A percentile compares a stretch with the other conserved stretches of the same genome.
Conservation (phyloP, 1,140 invertebrate genomes). For the Caenorhabditis briggsae region DNA sequence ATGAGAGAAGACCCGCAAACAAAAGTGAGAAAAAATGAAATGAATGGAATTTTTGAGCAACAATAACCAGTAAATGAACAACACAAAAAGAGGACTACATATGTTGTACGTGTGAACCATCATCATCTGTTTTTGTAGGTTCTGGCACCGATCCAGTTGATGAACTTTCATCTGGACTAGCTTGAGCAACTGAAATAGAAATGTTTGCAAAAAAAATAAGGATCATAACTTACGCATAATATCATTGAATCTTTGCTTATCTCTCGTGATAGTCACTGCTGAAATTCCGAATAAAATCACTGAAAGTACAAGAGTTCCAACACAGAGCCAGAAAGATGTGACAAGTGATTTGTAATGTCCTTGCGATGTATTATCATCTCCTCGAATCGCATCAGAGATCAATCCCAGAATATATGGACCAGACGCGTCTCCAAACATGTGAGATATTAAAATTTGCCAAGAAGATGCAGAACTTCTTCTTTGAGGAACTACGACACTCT, state of each 20-base stretch:
- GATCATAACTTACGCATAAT: conserved; percentile 53
- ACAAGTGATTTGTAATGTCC: conserved; percentile 64
- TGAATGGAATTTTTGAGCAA: not conserved
- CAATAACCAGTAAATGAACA: not conserved
- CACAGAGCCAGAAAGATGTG: conserved; percentile 66
- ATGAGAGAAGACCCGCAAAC: conserved; percentile 10
- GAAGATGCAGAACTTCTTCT: conserved; percentile 91
- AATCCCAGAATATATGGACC: conserved; percentile 90
- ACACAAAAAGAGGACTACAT: not conserved
- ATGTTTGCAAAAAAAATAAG: too few relatives aligned
- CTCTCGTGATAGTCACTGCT: conserved; percentile 58
- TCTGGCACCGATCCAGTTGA: not conserved
- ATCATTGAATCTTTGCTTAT: conserved; percentile 57
- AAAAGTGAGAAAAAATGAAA: not conserved
- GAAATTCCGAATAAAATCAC: conserved; percentile 63
- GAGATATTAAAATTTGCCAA: conserved; percentile 91
- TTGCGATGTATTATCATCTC: conserved; percentile 46
- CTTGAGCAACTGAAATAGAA: not conserved
- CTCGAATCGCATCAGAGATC: conserved; percentile 66
- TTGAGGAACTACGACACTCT: conserved; percentile 81
- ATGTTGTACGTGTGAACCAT: conserved; percentile 13
- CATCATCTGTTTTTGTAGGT: not conserved
- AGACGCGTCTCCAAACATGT: conserved; percentile 91
- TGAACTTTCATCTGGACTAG: not conserved
- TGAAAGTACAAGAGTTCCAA: conserved; percentile 59